Percentiles rank a stretch among this genome's conserved stretches.
These are phyloP conservation scores for Sterrhoptilus dennistouni DNA, from an alignment of 2,113 vertebrate genomes.

Conservation along the genomic window DNA sequence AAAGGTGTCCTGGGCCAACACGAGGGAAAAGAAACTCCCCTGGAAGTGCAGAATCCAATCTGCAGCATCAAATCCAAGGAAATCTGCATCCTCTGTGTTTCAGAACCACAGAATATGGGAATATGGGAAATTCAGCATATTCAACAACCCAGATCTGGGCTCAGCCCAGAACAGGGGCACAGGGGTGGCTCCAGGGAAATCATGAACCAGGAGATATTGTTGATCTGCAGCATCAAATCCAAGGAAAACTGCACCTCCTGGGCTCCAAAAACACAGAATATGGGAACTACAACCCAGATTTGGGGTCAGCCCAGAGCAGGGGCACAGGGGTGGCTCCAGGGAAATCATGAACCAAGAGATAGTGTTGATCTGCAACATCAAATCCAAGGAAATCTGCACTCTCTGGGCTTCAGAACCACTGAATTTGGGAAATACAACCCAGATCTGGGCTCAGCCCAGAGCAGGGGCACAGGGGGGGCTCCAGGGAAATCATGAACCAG, in stretches of 20 bases:
- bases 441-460: not conserved
- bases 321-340: not conserved
- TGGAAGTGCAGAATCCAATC: not conserved
- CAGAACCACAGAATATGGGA: not conserved
- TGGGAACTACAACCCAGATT: not conserved
- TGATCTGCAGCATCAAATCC: not conserved
- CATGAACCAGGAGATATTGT: no score
- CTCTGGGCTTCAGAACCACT: no score
- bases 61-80: not conserved
- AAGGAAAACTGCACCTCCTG: not conserved
- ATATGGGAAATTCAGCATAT: not conserved
- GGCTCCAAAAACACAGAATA: not conserved
- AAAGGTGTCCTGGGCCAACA: not conserved
- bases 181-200: no score
- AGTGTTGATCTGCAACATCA: no score
- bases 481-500: not conserved
- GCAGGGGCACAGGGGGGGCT: not conserved
- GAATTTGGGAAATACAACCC: not conserved
- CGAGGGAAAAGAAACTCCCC: not conserved
- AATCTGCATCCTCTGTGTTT: fast-evolving
- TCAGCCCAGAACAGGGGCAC: no score
- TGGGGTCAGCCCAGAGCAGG: not conserved
- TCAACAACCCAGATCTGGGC: no score
- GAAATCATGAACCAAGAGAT: not conserved
- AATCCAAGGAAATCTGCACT: no score